Evolutionary conservation across 2,888 invertebrate genomes (phyloP).

Genomic region (Callinectes sapidus): DNA sequence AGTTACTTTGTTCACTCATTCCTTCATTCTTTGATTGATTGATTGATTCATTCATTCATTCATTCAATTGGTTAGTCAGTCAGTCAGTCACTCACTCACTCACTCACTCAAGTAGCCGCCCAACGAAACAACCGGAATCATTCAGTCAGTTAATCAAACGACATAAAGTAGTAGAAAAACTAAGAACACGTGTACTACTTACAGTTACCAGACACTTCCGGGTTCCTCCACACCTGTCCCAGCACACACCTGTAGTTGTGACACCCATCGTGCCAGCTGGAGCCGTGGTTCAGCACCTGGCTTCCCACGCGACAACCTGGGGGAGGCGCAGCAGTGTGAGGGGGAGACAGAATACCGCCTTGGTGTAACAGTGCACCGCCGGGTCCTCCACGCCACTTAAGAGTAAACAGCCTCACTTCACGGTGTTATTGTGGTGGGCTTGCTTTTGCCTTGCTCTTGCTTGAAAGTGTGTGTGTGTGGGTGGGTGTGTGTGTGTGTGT

Average conservation of each 20-base stretch:
- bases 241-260: conserved; percentile 46
- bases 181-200: not conserved
- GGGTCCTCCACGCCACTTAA: not conserved
- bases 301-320: conserved; percentile 43
- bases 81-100: not conserved
- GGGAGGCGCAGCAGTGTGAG: not conserved
- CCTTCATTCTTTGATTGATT: not conserved
- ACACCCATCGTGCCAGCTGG: conserved; percentile 57
- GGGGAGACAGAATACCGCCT: not conserved
- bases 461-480: not conserved
- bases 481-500: conserved; percentile 22
- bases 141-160: not conserved
- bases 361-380: not conserved
- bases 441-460: not conserved
- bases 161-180: not conserved
- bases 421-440: not conserved
- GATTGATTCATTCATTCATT: not conserved
- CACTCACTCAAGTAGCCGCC: not conserved
- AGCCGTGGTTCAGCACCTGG: conserved; percentile 47
- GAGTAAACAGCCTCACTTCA: not conserved
- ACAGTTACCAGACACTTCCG: conserved; percentile 35
- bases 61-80: not conserved
- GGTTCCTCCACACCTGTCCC: conserved; percentile 40
- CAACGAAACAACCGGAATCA: not conserved
- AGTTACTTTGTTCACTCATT: not conserved